Evolutionary conservation across 2,113 vertebrate species (phyloP).

Genomic region (Cottus gobio): DNA sequence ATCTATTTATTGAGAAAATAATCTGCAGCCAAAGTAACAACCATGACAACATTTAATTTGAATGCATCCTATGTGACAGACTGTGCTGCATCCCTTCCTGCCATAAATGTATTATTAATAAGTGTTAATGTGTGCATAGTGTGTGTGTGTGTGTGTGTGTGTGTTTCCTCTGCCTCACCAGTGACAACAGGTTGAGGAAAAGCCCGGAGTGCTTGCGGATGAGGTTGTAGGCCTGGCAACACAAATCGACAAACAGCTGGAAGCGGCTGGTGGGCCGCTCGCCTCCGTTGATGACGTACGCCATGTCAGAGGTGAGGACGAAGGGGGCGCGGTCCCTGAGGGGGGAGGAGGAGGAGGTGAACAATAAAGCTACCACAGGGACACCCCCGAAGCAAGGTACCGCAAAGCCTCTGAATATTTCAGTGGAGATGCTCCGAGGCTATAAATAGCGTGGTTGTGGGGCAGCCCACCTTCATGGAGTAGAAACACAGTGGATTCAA

Average conservation of each 20-base stretch:
- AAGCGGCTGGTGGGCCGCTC: constrained; percentile 98
- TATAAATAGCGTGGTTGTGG: not conserved
- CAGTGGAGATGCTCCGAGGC: not conserved
- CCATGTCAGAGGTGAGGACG: constrained; percentile 98
- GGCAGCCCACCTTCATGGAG: constrained; percentile 24
- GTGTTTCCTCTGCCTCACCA: constrained; percentile 86
- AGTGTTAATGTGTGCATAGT: not conserved
- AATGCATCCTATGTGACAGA: no score
- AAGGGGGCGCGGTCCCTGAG: constrained; percentile 95
- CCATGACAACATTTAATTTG: not conserved
- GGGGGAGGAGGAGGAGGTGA: constrained; percentile 14
- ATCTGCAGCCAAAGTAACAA: no score
- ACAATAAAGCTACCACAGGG: not conserved
- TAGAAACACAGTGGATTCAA: not conserved
- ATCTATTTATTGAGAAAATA: no score
- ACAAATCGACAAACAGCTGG: constrained; percentile 97
- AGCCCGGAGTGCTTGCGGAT: constrained; percentile 94
- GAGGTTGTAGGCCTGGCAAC: constrained; percentile 97
- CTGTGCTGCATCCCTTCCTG: no score
- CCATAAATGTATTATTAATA: no score
- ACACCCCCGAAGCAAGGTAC: not conserved
- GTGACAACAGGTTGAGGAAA: constrained; percentile 95
- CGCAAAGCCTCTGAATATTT: constrained; percentile 7
- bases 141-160: not conserved
- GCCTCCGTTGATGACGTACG: constrained; percentile 98